Conservation (phyloP, 2,797 vertebrate genomes). For the Galagoides demidoff region DNA sequence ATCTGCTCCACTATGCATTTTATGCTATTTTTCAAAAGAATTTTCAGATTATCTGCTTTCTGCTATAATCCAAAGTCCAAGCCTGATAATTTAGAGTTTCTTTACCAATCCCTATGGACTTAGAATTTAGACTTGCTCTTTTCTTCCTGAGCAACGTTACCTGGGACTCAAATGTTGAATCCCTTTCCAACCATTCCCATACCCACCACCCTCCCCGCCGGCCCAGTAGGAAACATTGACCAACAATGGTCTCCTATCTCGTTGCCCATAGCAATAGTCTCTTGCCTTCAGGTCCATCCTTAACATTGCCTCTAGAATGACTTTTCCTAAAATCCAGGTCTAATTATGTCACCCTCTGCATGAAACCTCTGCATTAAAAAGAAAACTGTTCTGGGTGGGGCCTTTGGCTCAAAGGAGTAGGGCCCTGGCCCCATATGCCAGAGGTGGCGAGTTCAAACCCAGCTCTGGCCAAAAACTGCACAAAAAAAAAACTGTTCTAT, state of each 20-base stretch:
- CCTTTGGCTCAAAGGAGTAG: too few species aligned
- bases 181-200: not conserved
- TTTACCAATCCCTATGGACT: not conserved
- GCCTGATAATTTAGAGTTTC: not conserved
- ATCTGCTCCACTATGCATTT: not conserved
- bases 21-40: not conserved
- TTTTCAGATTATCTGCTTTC: not conserved
- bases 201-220: too few species aligned
- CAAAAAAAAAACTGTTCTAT: not conserved
- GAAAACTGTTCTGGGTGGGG: not conserved
- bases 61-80: not conserved
- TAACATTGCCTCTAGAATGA: not conserved
- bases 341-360: not conserved
- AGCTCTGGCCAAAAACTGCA: too few species aligned
- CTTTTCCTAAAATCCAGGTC: conserved; percentile 4
- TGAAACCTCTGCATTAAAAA: not conserved
- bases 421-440: too few species aligned
- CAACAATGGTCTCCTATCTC: not conserved
- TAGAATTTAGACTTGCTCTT: not conserved
- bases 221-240: not conserved
- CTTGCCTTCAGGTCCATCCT: not conserved
- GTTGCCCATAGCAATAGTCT: not conserved
- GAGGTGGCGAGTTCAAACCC: too few species aligned
- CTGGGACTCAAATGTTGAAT: not conserved
- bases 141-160: not conserved